Evolutionary conservation across 1,140 invertebrate genomes (phyloP).

Genomic region (Aricia agestis): DNA sequence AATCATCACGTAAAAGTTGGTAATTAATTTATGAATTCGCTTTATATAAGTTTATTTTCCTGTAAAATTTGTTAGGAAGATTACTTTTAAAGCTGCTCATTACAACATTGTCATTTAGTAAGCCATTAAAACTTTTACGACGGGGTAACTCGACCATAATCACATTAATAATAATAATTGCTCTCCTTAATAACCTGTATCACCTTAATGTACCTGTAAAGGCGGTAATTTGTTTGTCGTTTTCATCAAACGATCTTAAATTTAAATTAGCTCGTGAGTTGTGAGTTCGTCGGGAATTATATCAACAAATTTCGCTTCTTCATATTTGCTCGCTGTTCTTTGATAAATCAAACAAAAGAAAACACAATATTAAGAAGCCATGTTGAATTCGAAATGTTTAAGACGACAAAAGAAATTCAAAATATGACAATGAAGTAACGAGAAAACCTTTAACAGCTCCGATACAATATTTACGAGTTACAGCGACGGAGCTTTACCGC

Average conservation of each 20-base stretch:
- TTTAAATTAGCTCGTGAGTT: not conserved
- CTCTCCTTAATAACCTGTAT: not conserved
- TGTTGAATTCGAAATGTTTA: not conserved
- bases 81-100: not conserved
- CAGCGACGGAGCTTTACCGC: not conserved
- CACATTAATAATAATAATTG: not conserved
- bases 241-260: slow-evolving; percentile 3
- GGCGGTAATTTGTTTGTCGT: not conserved
- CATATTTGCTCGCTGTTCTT: not conserved
- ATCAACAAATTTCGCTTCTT: slow-evolving; percentile 4
- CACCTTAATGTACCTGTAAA: not conserved
- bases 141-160: not conserved
- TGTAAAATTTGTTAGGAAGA: not conserved
- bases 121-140: not conserved
- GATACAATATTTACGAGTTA: not conserved
- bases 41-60: no score
- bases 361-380: not conserved
- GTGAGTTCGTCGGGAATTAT: slow-evolving; percentile 1
- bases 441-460: not conserved
- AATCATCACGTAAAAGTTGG: no score
- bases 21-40: no score
- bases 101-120: not conserved
- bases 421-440: not conserved
- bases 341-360: slow-evolving; percentile 11
- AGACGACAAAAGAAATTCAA: not conserved